These are phyloP conservation scores for Odocoileus virginianus DNA, from an alignment of 2,113 vertebrate genomes.

Conservation along the genomic window DNA sequence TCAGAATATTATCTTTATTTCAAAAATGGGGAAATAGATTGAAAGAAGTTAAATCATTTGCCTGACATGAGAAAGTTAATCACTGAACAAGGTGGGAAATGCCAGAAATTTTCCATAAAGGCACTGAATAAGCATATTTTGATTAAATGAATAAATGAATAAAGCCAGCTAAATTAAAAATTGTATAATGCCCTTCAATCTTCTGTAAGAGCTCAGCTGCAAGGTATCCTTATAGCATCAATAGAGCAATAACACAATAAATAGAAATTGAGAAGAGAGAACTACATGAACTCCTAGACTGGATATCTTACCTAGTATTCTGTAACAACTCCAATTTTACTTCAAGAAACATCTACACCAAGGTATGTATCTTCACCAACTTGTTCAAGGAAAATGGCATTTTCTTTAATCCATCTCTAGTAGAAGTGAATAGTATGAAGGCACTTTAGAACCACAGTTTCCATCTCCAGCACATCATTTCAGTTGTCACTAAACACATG, in stretches of 20 bases:
- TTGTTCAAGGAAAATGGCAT: neutral
- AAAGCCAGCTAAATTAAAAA: neutral
- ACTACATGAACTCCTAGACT: neutral
- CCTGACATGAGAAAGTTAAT: neutral
- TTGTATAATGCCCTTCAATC: neutral
- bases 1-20: neutral
- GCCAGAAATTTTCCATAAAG: neutral
- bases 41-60: neutral
- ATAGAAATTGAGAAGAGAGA: neutral
- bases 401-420: neutral
- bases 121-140: neutral
- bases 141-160: neutral
- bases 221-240: neutral
- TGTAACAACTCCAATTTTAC: neutral
- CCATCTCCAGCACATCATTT: neutral
- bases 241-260: neutral
- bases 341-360: neutral
- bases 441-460: neutral
- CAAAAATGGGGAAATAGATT: neutral
- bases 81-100: neutral
- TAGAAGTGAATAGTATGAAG: neutral
- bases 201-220: neutral
- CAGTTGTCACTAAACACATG: neutral
- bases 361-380: neutral
- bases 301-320: neutral